Base-by-base conservation (phyloP, 37 sponge, comb jelly and placozoan species). In the Ianthella basta region DNA sequence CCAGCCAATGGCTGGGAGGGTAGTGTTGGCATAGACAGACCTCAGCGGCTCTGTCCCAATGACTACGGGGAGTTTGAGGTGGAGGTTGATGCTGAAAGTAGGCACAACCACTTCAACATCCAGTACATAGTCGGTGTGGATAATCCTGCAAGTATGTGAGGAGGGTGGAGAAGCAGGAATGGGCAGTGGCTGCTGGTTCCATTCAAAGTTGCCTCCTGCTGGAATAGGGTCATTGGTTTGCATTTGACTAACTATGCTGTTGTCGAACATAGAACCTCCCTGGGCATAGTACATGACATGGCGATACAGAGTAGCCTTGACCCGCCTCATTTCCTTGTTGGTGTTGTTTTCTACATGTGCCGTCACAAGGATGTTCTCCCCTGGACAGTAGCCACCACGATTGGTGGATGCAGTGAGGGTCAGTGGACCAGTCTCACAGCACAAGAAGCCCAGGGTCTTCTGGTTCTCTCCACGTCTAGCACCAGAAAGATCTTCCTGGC, bases 401-500 rank as follows among this genome's bases (percentile, higher is more conserved):
- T 88, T 69, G 16, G 81, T 66, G 18, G 60, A 25, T 21, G 79
- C 91, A 21, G 69, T 84, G 33, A 93, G 64, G 1, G 63, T 33
- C 25, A 93, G 83, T 33, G 87, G 88, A 5, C 88, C 88, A 50
- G 94, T 90, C 5, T 84, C 75, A 80, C 94, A 93, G 85, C 94
- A 93, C 18, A 93, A 68, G 80, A 91, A 93, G 67, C 94, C 63
- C 20, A 93, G 56, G 18, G 70, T 82, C 66, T 90, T 93, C 35
- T 90, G 66, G 25, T 60, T 55, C 30, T 86, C 83, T 36, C 78
- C 78, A 25, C 78, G 78, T 19, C 72, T 61, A 30, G 75, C 56
- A 30, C 61, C 4, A 5, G 23, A 13, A 75, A 75, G 78, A 24
- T 75, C 78, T 23, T 75, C 78, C 12, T 79, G 91, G 15, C 29